Conservation (phyloP, 2,888 invertebrate genomes). For the Embidobia sp. region DNA sequence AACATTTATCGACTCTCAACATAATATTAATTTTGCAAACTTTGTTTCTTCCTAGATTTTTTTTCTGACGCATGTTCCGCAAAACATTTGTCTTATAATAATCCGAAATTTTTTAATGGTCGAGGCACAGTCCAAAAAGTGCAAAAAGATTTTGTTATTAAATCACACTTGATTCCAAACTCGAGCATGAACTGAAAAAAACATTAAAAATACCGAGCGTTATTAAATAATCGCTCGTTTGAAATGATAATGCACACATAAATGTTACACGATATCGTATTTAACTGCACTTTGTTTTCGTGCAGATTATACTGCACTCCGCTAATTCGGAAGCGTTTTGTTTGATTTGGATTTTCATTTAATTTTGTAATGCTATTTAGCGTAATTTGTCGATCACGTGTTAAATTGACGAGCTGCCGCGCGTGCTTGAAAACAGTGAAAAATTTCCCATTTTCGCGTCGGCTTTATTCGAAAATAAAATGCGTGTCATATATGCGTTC, state of each 20-base stretch:
- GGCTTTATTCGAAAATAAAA: slow-evolving; percentile 15
- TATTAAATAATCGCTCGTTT: slow-evolving; percentile 18
- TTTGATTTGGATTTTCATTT: slow-evolving; percentile 52
- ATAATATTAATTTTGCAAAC: no score
- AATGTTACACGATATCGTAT: slow-evolving; percentile 18
- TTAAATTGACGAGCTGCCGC: slow-evolving; percentile 34
- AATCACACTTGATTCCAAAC: no score
- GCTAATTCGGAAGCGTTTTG: slow-evolving; percentile 46
- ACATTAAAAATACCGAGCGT: slow-evolving; percentile 14
- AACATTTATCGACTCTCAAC: no score
- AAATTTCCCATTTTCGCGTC: not conserved
- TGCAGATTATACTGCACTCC: slow-evolving; percentile 31
- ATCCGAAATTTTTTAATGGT: no score
- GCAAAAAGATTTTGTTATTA: no score
- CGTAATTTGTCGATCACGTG: slow-evolving; percentile 46
- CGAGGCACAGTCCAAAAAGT: no score
- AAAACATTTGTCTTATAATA: no score
- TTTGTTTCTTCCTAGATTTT: no score
- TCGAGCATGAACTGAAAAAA: no score
- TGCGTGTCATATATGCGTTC: no score
- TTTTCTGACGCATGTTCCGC: no score
- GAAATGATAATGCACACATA: slow-evolving; percentile 31
- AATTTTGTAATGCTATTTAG: slow-evolving; percentile 55
- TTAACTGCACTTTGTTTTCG: slow-evolving; percentile 40
- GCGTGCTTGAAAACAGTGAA: no score